Conservation (phyloP, 1,140 invertebrate genomes). For the Teleogryllus occipitalis region DNA sequence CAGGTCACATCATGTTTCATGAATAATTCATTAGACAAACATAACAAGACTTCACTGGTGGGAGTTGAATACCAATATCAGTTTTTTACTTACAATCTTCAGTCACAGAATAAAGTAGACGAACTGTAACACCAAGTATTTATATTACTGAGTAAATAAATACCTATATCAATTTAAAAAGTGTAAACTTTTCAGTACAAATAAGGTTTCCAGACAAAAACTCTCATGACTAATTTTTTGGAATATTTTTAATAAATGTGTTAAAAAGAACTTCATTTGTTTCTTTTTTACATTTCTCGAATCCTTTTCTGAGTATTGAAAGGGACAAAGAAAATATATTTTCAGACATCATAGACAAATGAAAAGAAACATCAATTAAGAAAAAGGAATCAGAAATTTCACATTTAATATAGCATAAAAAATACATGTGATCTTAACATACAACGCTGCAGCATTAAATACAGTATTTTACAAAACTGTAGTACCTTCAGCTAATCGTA, state of each 20-base stretch:
- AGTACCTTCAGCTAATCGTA: no score
- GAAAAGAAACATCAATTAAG: no score
- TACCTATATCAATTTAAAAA: not conserved
- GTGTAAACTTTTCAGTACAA: no score
- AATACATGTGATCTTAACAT: not conserved
- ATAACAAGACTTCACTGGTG: not conserved
- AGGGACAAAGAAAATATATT: no score
- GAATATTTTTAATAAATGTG: not conserved
- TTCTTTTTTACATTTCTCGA: no score
- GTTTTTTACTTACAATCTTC: not conserved
- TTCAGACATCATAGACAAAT: no score
- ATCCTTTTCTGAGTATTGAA: no score
- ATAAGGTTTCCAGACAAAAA: no score
- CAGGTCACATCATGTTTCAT: not conserved
- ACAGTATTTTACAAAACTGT: no score
- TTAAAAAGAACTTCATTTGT: not conserved
- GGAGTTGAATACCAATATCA: not conserved
- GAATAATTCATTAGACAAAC: not conserved
- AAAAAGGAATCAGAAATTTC: no score
- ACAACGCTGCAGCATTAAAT: no score
- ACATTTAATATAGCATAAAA: not conserved
- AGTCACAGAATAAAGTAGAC: not conserved
- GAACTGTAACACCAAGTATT: not conserved
- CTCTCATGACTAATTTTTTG: not conserved
- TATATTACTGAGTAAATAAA: not conserved